phyloP scores from a whole-genome alignment of 30 jellyfish, hydroid and myxozoan species.

The Nemopilema nomurai region DNA sequence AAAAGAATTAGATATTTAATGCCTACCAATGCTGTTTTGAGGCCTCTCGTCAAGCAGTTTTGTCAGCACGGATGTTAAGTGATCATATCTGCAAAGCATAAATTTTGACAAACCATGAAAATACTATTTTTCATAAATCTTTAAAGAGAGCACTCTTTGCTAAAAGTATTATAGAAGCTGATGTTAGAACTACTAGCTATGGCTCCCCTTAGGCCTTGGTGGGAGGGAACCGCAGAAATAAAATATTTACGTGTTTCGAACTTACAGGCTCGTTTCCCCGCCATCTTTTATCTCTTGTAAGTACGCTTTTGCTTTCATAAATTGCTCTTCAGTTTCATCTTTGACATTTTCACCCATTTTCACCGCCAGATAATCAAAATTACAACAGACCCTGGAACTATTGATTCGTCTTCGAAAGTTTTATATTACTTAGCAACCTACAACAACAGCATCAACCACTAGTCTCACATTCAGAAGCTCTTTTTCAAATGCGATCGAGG shows the following conservation, averaged over 20 bases:
- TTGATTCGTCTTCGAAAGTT: neutral
- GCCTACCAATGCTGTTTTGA: conserved; percentile 68
- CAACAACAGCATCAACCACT: conserved; percentile 1
- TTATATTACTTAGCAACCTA: conserved; percentile 14
- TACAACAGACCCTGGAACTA: neutral
- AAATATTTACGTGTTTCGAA: neutral
- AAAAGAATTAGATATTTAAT: neutral
- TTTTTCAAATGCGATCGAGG: neutral
- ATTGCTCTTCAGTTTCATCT: conserved; percentile 36
- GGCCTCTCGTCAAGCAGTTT: conserved; percentile 81
- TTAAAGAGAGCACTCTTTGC: neutral
- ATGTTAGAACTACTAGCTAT: too few relatives aligned
- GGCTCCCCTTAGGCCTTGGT: too few relatives aligned
- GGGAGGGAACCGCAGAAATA: too few relatives aligned
- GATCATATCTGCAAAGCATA: conserved; percentile 62
- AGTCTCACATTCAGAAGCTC: neutral
- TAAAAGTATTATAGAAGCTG: too few relatives aligned
- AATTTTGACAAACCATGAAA: neutral
- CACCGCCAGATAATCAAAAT: neutral
- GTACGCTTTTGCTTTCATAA: conserved; percentile 57
- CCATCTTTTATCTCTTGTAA: conserved; percentile 20
- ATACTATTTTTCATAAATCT: neutral
- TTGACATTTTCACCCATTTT: conserved; percentile 11
- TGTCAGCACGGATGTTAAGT: conserved; percentile 56
- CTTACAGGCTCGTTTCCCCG: conserved; percentile 29